phyloP scores from a whole-genome alignment of 2,113 vertebrate genomes.

The Callithrix jacchus region DNA sequence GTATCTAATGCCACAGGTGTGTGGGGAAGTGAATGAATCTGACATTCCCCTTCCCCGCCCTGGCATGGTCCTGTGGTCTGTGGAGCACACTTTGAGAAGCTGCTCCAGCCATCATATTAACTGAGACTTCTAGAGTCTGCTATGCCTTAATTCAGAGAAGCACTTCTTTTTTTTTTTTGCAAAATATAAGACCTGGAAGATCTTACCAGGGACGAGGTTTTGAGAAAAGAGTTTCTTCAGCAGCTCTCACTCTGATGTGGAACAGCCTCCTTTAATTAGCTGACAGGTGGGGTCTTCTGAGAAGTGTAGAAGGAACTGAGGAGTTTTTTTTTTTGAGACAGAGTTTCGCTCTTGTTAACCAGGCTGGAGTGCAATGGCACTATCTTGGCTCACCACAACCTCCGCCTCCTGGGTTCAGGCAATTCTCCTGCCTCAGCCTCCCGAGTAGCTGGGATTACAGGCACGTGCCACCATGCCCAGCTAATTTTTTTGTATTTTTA shows the following conservation, averaged over 20 bases:
- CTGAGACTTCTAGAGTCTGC: neutral
- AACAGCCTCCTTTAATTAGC: neutral
- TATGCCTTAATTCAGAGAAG: neutral
- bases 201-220: neutral
- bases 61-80: neutral
- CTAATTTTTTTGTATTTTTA: too few species aligned
- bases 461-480: too few species aligned
- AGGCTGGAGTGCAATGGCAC: too few species aligned
- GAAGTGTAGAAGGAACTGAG: neutral
- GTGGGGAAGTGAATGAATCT: neutral
- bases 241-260: neutral
- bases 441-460: too few species aligned
- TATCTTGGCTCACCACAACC: too few species aligned
- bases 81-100: neutral
- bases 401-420: too few species aligned
- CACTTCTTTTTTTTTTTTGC: neutral
- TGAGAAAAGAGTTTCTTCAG: neutral
- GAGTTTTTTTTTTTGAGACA: too few species aligned
- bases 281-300: neutral
- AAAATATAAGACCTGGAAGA: neutral
- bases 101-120: neutral
- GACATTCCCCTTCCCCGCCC: neutral
- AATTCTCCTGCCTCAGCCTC: too few species aligned
- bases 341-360: too few species aligned
- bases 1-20: neutral